Evolutionary conservation across 1,140 invertebrate genomes (phyloP), one percentile per base, ranked within the genome.

Genomic region (Antheraea pernyi): DNA sequence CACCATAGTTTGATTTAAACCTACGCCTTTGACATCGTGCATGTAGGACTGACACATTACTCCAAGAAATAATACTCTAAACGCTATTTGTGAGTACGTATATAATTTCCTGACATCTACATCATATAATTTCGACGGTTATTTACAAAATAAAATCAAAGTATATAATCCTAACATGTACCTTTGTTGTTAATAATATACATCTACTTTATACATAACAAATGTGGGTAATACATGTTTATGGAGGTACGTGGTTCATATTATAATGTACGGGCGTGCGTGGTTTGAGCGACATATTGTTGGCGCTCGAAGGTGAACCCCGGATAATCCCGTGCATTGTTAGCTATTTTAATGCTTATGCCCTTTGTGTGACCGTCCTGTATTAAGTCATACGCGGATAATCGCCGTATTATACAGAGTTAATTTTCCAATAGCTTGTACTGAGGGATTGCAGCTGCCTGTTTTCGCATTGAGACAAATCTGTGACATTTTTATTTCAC

Each of bases 331-430:
- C 65, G 48, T 46, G 80, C 63, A 89, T 91, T 91, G 89, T 91
- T 87, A 86, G 81, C 81, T 89, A 89, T 90, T 91, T 91, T 91
- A 86, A 91, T 89, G 82, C 84, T 89, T 88, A 90, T 85, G 78
- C 85, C 83, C 81, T 86, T 91, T 91, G 88, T 91, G 81, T 74
- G 84, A 84, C 80, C 78, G 86, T 78, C 77, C 82, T 83, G 85
- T 89, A 91, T 91, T 91, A 91, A 91, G 80, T 91, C 84, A 86
- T 91, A 91, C 82, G 86, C 87, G 86, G 86, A 88, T 91, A 91
- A 91, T 91, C 89, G 83, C 72, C 76, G 85, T 80, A 90, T 91
- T 90, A 91, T 91, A 74, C 78, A 65, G 83, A 85, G 82, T 91
- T 89, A 90, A 90, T 89, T 91, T 91, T 89, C 83, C 85, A 85